These are phyloP conservation scores for Isichthys henryi DNA, from an alignment of 2,113 vertebrate species.

Conservation along the genomic window DNA sequence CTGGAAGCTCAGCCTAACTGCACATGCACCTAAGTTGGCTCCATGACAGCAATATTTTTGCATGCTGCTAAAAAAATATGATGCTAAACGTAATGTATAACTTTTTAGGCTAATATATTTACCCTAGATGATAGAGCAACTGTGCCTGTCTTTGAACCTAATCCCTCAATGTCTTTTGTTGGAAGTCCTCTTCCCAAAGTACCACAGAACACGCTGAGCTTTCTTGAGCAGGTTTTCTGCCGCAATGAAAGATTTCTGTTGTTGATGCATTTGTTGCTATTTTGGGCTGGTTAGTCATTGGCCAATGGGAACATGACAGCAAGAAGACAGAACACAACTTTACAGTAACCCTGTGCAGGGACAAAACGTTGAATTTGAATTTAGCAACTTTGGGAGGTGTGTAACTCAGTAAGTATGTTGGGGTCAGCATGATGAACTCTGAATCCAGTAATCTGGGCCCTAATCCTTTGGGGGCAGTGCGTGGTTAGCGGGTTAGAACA, in stretches of 20 bases:
- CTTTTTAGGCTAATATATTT: neutral
- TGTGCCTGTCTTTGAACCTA: neutral
- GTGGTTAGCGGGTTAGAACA: neutral
- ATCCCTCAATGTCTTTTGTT: neutral
- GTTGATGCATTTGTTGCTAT: neutral
- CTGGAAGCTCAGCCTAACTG: neutral
- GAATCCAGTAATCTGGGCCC: neutral
- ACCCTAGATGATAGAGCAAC: neutral
- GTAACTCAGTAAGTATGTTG: neutral
- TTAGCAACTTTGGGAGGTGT: neutral
- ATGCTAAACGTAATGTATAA: neutral
- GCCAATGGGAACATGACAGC: neutral
- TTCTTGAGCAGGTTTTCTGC: neutral
- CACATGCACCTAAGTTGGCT: neutral
- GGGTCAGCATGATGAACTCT: neutral
- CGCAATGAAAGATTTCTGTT: neutral
- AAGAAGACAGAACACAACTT: neutral
- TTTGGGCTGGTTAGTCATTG: neutral
- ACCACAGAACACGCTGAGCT: neutral
- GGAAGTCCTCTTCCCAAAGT: neutral
- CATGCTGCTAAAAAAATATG: neutral
- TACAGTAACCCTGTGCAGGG: neutral
- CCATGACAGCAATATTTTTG: neutral
- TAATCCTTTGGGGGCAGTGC: neutral
- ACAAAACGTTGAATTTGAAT: neutral